Evolutionary conservation across 2,797 vertebrate species (phyloP), one percentile per base, ranked within the genome.

Genomic region (Pseudopleuronectes americanus): DNA sequence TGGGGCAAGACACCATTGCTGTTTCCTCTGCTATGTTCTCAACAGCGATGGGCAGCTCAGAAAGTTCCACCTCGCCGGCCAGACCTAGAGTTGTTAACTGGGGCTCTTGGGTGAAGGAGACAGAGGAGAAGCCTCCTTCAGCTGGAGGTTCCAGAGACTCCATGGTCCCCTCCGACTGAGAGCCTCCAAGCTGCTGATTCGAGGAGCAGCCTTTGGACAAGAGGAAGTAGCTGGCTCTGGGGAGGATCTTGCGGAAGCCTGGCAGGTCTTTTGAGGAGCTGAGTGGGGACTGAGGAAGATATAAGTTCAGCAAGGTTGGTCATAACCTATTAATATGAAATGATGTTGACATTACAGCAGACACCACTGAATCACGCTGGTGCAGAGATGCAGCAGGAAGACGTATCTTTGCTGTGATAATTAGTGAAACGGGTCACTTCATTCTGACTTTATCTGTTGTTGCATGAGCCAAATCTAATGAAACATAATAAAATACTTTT

Each of bases 231-330:
- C 94, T 96, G 0, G 96, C 94, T 84, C 98, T 96, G 45, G 98
- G 98, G 16, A 98, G 96, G 86, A 99, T 99, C 93, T 96, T 99
- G 56, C 98, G 96, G 84, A 99, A 99, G 72, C 98, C 98, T 65
- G 98, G 97, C 73, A 97, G 90, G 75, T 99, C 96, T 57, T 96
- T 90, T 24, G 92, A 91, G 26, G 91, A 85, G 5, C 72, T 79
- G 54, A 64, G 54, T 31, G 90, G 86, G 1, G 87, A 79, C 88
- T 94, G 84, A 28, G 31, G 90, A 64, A 71, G 26, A 66, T 84
- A 95, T 90, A 96, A 78, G 43, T 24, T 60, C 12, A 3, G 53
- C 6, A 23, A 59, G 22, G 24, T 41, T 63, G 8, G 48, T 78
- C 9, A 52, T 26, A 4, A 6, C 10, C 10, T 57, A 31, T 57